phyloP scores from a whole-genome alignment of 1,140 invertebrate genomes.

The Ectropis grisescens region DNA sequence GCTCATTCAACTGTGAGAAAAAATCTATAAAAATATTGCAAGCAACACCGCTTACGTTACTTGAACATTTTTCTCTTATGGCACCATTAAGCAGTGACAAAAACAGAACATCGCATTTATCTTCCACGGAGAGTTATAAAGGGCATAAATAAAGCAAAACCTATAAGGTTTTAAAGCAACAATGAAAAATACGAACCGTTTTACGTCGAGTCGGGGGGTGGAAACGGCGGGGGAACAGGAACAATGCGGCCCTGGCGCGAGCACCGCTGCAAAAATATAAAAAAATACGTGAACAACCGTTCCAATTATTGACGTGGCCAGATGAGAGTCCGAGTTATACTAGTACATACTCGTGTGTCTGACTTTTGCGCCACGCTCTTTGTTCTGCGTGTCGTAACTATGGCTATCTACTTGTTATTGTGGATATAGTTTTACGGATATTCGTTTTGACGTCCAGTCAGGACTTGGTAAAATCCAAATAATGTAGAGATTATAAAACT shows the following conservation, averaged over 20 bases:
- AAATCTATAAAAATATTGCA: too few species aligned
- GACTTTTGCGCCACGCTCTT: conserved; percentile 5
- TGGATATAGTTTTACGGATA: too few species aligned
- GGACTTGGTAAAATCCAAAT: too few species aligned
- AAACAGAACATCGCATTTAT: conserved; percentile 59
- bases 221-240: conserved; percentile 27
- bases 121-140: conserved; percentile 52
- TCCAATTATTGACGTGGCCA: conserved; percentile 64
- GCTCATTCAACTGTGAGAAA: too few species aligned
- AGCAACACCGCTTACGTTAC: too few species aligned
- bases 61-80: too few species aligned
- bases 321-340: conserved; percentile 35
- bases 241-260: conserved; percentile 48
- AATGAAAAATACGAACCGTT: conserved; percentile 68
- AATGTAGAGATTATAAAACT: too few species aligned
- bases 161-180: conserved; percentile 66
- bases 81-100: conserved; percentile 37
- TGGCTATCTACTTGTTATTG: too few species aligned
- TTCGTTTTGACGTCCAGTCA: too few species aligned
- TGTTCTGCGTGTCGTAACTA: too few species aligned
- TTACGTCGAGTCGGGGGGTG: conserved; percentile 35
- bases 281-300: conserved; percentile 59
- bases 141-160: conserved; percentile 64
- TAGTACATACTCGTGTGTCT: conserved; percentile 11
- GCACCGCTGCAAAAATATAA: conserved; percentile 51